A percentile compares a stretch with the other conserved stretches of the same genome.
These are phyloP conservation scores for Lamellibrachia luymesi DNA, from an alignment of 1,140 invertebrate genomes.

Conservation along the genomic window DNA sequence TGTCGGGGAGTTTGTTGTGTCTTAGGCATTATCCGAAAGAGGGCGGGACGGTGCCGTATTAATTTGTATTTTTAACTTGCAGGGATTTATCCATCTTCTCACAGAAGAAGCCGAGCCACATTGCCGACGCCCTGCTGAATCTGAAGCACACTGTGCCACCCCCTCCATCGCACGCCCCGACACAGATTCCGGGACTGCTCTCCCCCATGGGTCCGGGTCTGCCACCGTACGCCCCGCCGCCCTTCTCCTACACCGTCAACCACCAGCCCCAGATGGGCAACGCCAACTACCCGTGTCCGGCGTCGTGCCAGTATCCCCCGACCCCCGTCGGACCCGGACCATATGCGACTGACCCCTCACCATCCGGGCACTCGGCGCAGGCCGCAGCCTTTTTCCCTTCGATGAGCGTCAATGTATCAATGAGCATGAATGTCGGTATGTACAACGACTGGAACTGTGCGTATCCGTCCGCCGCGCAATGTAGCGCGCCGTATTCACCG, in stretches of 20 bases:
- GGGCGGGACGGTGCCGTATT: not conserved
- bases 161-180: slow-evolving; percentile 53
- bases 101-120: slow-evolving; percentile 60
- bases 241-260: slow-evolving; percentile 28
- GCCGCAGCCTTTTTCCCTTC: slow-evolving; percentile 65
- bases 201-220: slow-evolving; percentile 38
- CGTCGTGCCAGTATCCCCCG: slow-evolving; percentile 6
- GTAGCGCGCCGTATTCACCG: slow-evolving; percentile 48
- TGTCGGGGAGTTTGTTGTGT: too few species aligned
- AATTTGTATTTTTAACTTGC: slow-evolving; percentile 29
- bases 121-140: slow-evolving; percentile 81
- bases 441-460: slow-evolving; percentile 61
- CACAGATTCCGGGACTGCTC: slow-evolving; percentile 53
- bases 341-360: not conserved
- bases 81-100: slow-evolving; percentile 51
- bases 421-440: slow-evolving; percentile 91
- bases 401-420: slow-evolving; percentile 94
- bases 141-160: slow-evolving; percentile 75
- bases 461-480: not conserved
- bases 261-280: slow-evolving; percentile 10
- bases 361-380: not conserved
- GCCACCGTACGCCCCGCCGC: slow-evolving; percentile 34
- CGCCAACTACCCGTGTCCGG: not conserved
- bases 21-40: too few species aligned
- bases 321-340: slow-evolving; percentile 14